Evolutionary conservation across 2,113 vertebrate genomes (phyloP).

Genomic region (Pelvicachromis taeniatus): DNA sequence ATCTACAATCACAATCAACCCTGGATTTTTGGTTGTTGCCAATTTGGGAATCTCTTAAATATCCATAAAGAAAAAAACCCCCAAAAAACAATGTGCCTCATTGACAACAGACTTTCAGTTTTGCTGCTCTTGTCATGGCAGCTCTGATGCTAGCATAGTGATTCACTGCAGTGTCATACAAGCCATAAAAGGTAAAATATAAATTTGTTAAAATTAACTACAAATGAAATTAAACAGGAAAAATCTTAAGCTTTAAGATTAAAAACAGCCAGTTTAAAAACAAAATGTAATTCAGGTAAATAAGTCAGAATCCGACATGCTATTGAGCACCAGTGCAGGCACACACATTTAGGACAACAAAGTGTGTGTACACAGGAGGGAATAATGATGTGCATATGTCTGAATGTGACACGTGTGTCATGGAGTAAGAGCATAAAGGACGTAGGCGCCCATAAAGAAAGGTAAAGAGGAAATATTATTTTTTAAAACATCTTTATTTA

Average conservation of each 20-base stretch:
- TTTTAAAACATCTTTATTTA: constrained; percentile 66
- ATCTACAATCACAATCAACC: neutral
- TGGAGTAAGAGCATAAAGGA: neutral
- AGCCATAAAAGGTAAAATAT: neutral
- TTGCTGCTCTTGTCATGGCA: constrained; percentile 14
- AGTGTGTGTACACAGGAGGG: constrained; percentile 17
- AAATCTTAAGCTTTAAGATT: neutral
- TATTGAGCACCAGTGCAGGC: neutral
- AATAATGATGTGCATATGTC: neutral
- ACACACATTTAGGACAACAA: neutral
- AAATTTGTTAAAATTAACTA: neutral
- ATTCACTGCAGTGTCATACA: constrained; percentile 6
- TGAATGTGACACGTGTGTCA: neutral
- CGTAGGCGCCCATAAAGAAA: neutral
- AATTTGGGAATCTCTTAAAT: neutral
- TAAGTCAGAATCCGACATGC: neutral
- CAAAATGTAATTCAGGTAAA: neutral
- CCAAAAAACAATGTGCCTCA: neutral
- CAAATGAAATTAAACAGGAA: neutral
- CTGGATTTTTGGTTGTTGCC: neutral
- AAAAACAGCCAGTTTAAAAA: neutral
- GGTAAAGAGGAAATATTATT: neutral
- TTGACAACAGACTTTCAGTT: constrained; percentile 38
- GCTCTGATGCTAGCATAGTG: constrained; percentile 18
- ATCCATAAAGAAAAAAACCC: neutral